phyloP scores from a whole-genome alignment of 2,888 invertebrate species.

The Poecilobothrus nobilitatus region DNA sequence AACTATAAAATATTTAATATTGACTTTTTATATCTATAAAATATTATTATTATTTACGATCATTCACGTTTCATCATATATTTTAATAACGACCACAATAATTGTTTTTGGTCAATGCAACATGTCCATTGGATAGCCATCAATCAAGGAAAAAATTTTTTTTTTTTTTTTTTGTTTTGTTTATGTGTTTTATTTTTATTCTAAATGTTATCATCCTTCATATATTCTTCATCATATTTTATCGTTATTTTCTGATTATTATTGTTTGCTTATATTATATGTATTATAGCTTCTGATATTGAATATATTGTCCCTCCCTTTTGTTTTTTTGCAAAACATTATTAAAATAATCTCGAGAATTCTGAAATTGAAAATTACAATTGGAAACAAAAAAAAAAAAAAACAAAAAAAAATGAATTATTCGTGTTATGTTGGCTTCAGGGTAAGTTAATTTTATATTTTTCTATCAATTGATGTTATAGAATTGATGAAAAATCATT shows the following conservation, averaged over 20 bases:
- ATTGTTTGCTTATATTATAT: too few relatives aligned
- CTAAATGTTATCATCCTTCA: too few relatives aligned
- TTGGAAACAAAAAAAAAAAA: not conserved
- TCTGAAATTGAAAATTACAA: conserved; percentile 3
- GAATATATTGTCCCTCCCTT: not conserved
- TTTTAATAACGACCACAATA: conserved; percentile 6
- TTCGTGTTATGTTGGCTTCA: conserved; percentile 2
- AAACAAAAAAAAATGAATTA: not conserved
- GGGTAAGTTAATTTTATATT: not conserved
- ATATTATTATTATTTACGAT: not conserved
- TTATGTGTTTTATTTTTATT: too few relatives aligned
- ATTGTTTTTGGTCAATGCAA: conserved; percentile 4
- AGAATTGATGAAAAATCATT: too few relatives aligned
- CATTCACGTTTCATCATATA: conserved; percentile 1
- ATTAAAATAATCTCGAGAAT: not conserved
- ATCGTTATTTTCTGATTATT: too few relatives aligned
- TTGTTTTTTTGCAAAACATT: not conserved
- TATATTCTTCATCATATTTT: too few relatives aligned
- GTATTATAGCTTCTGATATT: too few relatives aligned
- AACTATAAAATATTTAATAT: too few relatives aligned
- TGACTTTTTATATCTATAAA: not conserved
- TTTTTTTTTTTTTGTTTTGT: too few relatives aligned
- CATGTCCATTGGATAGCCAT: conserved; percentile 6
- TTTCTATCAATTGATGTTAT: not conserved
- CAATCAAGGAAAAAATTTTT: not conserved